Base-by-base conservation (phyloP, 2,888 invertebrate genomes). In the Galeruca laticollis region DNA sequence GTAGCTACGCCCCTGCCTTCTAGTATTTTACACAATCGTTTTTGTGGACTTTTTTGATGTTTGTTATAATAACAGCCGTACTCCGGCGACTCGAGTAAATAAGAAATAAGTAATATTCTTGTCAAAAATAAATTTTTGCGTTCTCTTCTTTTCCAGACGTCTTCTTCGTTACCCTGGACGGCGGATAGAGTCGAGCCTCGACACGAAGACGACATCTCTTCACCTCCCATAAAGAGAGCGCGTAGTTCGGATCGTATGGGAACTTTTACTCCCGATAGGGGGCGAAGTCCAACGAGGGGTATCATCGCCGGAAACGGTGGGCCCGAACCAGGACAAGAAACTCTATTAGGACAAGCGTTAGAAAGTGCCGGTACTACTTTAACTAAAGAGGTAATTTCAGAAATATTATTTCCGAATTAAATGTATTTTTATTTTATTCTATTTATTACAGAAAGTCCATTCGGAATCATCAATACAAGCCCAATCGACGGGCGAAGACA, bases 401-500 rank as follows among this genome's bases (percentile, higher is more conserved):
- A 6, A 60, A 57, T 51, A 31, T 10, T 4, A 11, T 2, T 52
- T 11, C 13, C 21, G 2, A 54, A 20, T 37, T 20, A 1, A 37
- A 4, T 4, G 47, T 20, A 15, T n/a, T n/a, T n/a, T 33, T 15
- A 13, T 21, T 52, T 8, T 20, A 8, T 9, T 40, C 10, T 43
- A 11, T 20, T 60, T 47, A 47, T 66, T 70, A 26, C 64, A 75
- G 73, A 73, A 73, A 68, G 61, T 43, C 77, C 88, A 89, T 82
- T 88, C 88, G 67, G 90, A 90, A 77, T 88, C 88, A 71, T 89
- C 89, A 56, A 81, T 88, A 71, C 88, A 90, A 84, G 89, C 90
- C 63, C 92, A 92, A 83, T 92, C 92, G 74, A 90, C 93, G 51
- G 69, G 62, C 57, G 95, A 95, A 82, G 94, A 95, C 79, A 94